A percentile compares a stretch with the other conserved stretches of the same genome.
phyloP scores from a whole-genome alignment of 1,140 invertebrate genomes.

The Zaprionus ghesquierei region DNA sequence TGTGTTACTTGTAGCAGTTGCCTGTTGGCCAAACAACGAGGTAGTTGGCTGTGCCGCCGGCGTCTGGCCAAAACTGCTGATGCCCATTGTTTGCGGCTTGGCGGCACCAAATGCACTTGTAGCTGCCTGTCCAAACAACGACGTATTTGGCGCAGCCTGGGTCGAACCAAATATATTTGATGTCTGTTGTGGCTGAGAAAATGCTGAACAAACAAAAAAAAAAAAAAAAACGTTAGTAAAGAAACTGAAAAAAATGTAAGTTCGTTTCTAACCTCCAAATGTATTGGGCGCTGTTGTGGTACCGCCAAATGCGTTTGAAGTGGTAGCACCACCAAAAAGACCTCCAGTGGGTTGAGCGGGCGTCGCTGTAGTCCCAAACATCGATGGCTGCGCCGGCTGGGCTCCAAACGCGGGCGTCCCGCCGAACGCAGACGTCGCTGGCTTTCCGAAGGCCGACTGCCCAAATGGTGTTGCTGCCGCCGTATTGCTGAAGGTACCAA shows the following conservation, averaged over 20 bases:
- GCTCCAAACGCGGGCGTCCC: conserved; percentile 74
- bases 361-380: conserved; percentile 83
- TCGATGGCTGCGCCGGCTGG: conserved; percentile 67
- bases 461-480: conserved; percentile 66
- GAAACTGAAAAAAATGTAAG: neutral
- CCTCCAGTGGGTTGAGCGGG: conserved; percentile 82
- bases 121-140: conserved; percentile 84
- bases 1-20: conserved; percentile 82
- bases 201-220: conserved; percentile 40
- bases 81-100: conserved; percentile 85
- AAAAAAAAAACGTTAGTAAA: neutral
- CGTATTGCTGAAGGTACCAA: conserved; percentile 68
- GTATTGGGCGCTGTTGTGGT: conserved; percentile 83
- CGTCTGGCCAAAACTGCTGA: conserved; percentile 84
- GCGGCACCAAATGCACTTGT: conserved; percentile 86
- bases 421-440: conserved; percentile 78
- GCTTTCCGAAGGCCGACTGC: conserved; percentile 77
- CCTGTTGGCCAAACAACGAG: conserved; percentile 85
- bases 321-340: conserved; percentile 82
- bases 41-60: conserved; percentile 81
- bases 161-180: conserved; percentile 72
- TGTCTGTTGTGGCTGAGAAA: conserved; percentile 68
- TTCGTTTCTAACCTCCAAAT: conserved; percentile 82
- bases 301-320: conserved; percentile 83
- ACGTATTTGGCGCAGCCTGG: conserved; percentile 52